These are phyloP conservation scores for Poliocrania exsul DNA, from an alignment of 2,797 vertebrate species.

Conservation along the genomic window DNA sequence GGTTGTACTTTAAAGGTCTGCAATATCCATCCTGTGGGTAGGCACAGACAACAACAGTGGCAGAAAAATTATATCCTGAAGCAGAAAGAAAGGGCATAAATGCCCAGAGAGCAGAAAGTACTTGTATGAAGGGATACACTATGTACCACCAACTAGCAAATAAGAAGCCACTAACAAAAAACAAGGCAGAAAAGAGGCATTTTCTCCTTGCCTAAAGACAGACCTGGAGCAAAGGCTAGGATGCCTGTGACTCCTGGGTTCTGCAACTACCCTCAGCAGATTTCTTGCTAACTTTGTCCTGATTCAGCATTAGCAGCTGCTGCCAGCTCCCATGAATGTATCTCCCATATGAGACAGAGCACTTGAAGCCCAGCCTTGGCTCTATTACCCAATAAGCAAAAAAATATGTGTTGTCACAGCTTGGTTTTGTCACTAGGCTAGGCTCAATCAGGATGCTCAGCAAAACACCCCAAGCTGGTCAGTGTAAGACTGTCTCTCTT, in stretches of 20 bases:
- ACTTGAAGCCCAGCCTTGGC: not conserved
- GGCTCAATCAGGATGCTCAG: not conserved
- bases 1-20: not conserved
- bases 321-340: not conserved
- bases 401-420: not conserved
- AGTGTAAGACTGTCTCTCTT: not conserved
- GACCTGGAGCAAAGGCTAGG: not conserved
- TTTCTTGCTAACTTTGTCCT: conserved; percentile 15
- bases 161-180: not conserved
- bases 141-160: not conserved
- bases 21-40: not conserved
- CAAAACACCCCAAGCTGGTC: not conserved
- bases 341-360: not conserved
- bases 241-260: not conserved
- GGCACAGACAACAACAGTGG: not conserved
- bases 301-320: not conserved
- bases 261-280: not conserved
- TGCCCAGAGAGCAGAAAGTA: not conserved
- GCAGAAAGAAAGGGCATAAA: not conserved
- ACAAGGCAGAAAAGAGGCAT: not conserved
- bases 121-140: not conserved
- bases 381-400: conserved; percentile 25
- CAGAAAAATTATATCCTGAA: not conserved
- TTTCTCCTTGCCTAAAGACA: not conserved
- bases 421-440: conserved; percentile 11